Base-by-base conservation (phyloP, 2,888 invertebrate genomes). In the Tryphoninae sp. region DNA sequence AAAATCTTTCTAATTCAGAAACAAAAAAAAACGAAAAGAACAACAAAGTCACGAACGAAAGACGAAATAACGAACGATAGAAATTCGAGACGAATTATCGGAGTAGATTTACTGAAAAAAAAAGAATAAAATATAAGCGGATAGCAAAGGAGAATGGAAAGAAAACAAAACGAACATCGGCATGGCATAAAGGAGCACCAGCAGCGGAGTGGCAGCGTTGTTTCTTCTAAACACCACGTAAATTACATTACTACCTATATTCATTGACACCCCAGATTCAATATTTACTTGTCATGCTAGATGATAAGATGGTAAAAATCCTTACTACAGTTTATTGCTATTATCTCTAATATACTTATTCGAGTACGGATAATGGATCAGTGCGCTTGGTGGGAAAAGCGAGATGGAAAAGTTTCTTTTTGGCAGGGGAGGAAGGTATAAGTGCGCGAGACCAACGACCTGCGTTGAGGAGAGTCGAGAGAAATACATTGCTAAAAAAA, bases 281-380 rank as follows among this genome's bases (percentile, higher is more conserved):
- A 90, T 89, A 90, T 89, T 89, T 74, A 90, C 90, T 91, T 91
- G 90, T 91, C 90, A 90, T 88, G 86, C 86, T 91, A 91, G 90
- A 86, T 88, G 88, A 89, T 90, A 89, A 90, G 89, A 87, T 87
- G 89, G 87, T 88, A 88, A 89, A 89, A 89, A 89, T 89, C 89
- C 88, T 90, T 90, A 89, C 87, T 89, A 88, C 90, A 89, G 89
- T 88, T 89, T 89, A 90, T 89, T 89, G 89, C 88, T 90, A 90
- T 90, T 89, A 89, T 87, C 86, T 84, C 87, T 89, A 90, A 84
- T 89, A 88, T 90, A 88, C 89, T 87, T 89, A 89, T 88, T 87
- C 87, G 87, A 89, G 76, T 88, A 88, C 88, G 87, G 87, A 88
- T 88, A 85, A 78, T 81, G 82, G 86, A 86, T 84, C 75, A 84